A percentile compares a stretch with the other conserved stretches of the same genome.
These are phyloP conservation scores for Phoxinus dragarum DNA, from an alignment of 2,797 vertebrate genomes.

Conservation along the genomic window DNA sequence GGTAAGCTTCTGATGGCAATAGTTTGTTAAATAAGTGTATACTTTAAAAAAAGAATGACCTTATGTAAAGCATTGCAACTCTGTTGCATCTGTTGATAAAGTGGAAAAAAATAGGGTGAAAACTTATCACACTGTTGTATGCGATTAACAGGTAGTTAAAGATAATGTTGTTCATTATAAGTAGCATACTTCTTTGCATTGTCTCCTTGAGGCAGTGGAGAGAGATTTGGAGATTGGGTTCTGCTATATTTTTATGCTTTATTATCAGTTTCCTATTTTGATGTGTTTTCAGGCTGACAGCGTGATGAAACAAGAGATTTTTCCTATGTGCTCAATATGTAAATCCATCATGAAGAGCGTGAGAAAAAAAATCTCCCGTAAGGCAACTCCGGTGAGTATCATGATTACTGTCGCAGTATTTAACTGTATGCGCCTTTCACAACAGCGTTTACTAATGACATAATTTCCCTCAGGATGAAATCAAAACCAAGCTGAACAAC, in stretches of 20 bases:
- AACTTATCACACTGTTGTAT: neutral
- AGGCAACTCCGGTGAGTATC: slow-evolving; percentile 41
- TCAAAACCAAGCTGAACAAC: slow-evolving; percentile 8
- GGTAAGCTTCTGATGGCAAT: neutral
- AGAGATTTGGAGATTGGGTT: neutral
- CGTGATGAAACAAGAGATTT: slow-evolving; percentile 19
- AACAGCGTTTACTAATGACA: neutral
- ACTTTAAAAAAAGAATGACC: neutral
- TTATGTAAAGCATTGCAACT: neutral
- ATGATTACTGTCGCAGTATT: neutral
- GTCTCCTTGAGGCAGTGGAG: neutral
- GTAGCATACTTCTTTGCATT: neutral
- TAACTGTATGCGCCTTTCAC: neutral
- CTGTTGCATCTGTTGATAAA: neutral
- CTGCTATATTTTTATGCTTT: neutral
- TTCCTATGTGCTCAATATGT: slow-evolving; percentile 51
- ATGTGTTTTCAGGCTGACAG: neutral
- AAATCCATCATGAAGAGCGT: slow-evolving; percentile 56
- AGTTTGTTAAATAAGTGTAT: neutral
- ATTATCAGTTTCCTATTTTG: neutral
- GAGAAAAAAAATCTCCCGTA: neutral
- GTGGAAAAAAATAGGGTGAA: neutral
- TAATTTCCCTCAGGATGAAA: slow-evolving; percentile 24
- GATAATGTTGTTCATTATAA: neutral
- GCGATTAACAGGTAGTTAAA: neutral